These are phyloP conservation scores for Diphyllodes magnificus DNA, from an alignment of 2,113 vertebrate genomes.

Conservation along the genomic window DNA sequence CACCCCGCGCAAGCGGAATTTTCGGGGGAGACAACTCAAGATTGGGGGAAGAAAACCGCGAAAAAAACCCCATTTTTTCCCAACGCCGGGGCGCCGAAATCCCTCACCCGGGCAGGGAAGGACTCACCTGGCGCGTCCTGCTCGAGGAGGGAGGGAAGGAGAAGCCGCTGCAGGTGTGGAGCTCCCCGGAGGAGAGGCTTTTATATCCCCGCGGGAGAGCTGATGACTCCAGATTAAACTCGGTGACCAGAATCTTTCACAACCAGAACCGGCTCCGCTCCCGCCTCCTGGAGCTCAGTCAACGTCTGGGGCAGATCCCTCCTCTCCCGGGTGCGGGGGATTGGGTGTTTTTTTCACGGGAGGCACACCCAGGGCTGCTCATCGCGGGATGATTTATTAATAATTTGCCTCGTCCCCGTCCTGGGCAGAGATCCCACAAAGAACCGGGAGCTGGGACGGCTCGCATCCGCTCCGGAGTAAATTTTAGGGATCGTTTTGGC, in stretches of 20 bases:
- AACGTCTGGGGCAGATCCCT: not conserved
- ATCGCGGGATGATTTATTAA: not conserved
- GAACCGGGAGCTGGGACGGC: rapidly evolving
- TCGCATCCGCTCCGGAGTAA: rapidly evolving
- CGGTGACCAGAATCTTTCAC: slow-evolving; percentile 54
- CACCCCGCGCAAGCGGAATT: rapidly evolving
- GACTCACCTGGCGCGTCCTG: not conserved
- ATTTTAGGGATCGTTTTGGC: not conserved
- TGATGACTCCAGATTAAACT: slow-evolving; percentile 29
- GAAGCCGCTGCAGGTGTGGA: not conserved
- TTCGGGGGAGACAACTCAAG: rapidly evolving
- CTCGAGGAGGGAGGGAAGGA: not conserved
- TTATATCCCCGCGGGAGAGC: not conserved
- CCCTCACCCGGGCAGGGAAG: rapidly evolving
- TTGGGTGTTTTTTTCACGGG: not conserved
- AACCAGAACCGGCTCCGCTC: slow-evolving; percentile 33
- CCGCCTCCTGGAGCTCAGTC: slow-evolving; percentile 43
- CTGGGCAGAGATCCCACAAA: not conserved
- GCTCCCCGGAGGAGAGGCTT: not conserved
- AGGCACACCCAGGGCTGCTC: slow-evolving; percentile 18
- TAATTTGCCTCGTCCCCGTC: not conserved
- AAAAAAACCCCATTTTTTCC: not conserved
- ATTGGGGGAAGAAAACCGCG: rapidly evolving
- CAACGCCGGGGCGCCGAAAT: rapidly evolving
- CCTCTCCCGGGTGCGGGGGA: not conserved